Base-by-base conservation (phyloP, 2,113 vertebrate genomes). In the Sardina pilchardus region DNA sequence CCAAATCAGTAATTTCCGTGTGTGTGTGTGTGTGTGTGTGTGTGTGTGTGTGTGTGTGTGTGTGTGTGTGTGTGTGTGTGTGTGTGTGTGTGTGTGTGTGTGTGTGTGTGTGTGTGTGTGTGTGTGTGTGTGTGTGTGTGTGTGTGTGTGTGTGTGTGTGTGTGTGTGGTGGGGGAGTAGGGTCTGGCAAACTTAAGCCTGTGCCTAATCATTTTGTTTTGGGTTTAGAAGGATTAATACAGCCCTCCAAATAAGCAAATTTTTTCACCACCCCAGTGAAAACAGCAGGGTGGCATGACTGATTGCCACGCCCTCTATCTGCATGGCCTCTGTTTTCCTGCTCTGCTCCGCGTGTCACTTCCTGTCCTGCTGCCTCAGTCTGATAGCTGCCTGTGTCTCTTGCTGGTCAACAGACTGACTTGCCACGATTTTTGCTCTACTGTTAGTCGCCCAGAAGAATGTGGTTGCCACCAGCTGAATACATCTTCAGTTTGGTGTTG, bases 251-350 rank as follows among this genome's bases (percentile, higher is more conserved):
- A 71, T 30, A 71, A 30, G 59, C 59, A 71, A 16, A 34, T 26
- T 6, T 71, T 71, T 34, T 16, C 63, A 34, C 10, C n/a, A 82
- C 59, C 53, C 17, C 45, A 36, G 67, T 34, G 48, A 75, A 42
- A 53, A 21, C 85, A 53, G 45, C 34, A 3, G 85, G 42, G 43
- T 26, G 26, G 6, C 43, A 36, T 30, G 81, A 82, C 8, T 67
- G 63, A 81, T 36, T 30, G 43, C 81, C 85, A 82, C 59, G 80
- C 48, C 80, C 7, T 17, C 9, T 16, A 8, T 85, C 53, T 45
- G 84, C 19, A 85, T 85, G 45, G 45, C 78, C 45, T 44, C 43
- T 44, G 26, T 81, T 53, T 26, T 30, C 48, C 6, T 82, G 48
- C 45, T 71, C 75, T 85, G 26, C 8, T 83, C 75, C 26, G 26